These are phyloP conservation scores for Zoanthus sansibaricus DNA, from an alignment of 92 coral and sea anemone genomes.

Conservation along the genomic window DNA sequence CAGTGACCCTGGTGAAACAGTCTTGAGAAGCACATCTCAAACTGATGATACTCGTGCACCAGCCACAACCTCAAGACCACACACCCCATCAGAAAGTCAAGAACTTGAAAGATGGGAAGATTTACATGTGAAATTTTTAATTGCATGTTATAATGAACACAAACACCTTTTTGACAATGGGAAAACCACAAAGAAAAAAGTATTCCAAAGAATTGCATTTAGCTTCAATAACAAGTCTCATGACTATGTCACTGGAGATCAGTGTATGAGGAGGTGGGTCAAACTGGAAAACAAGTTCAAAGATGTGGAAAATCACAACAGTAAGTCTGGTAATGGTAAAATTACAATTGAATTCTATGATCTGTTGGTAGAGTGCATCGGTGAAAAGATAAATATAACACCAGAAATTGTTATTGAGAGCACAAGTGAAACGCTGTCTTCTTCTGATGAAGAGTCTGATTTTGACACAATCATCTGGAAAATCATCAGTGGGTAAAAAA, in stretches of 20 bases:
- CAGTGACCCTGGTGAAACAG: conserved; percentile 14
- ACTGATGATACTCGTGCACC: conserved; percentile 21
- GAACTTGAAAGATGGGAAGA: conserved; percentile 63
- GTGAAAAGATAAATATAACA: conserved; percentile 35
- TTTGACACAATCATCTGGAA: conserved; percentile 31
- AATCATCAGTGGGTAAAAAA: conserved; percentile 12
- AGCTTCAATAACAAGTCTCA: conserved; percentile 45
- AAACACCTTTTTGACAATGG: conserved; percentile 49
- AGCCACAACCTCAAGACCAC: conserved; percentile 18
- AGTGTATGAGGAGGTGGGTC: conserved; percentile 52
- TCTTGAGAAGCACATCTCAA: conserved; percentile 5
- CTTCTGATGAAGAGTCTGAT: conserved; percentile 24
- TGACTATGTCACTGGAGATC: conserved; percentile 50
- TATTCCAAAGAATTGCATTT: conserved; percentile 52
- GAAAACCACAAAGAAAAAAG: conserved; percentile 49
- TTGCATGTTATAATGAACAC: conserved; percentile 44
- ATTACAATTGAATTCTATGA: conserved; percentile 43
- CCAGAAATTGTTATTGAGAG: conserved; percentile 26
- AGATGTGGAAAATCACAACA: conserved; percentile 57
- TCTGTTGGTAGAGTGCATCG: conserved; percentile 43
- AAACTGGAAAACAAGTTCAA: conserved; percentile 54
- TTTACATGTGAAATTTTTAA: conserved; percentile 29
- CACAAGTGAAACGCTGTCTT: conserved; percentile 4
- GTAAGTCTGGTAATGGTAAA: conserved; percentile 38
- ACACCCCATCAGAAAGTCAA: conserved; percentile 14